These are phyloP conservation scores for Karalla daura DNA, from an alignment of 2,797 vertebrate species.

Conservation along the genomic window DNA sequence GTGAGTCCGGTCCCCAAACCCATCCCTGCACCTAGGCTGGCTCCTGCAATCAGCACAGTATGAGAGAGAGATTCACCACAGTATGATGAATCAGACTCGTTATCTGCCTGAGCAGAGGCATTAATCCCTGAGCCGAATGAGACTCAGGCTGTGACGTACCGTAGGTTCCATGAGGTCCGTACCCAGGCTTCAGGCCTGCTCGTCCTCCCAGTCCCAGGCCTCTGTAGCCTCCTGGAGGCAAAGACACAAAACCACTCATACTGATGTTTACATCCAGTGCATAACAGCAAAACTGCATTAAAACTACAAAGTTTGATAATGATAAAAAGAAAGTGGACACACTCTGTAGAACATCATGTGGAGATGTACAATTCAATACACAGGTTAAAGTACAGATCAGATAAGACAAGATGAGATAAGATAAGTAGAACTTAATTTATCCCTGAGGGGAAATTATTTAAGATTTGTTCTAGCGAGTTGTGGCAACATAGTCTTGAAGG, in stretches of 20 bases:
- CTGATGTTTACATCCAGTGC: neutral
- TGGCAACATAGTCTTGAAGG: too few species aligned
- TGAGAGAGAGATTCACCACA: neutral
- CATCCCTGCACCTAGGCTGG: conserved; percentile 69
- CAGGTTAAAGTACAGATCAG: too few species aligned
- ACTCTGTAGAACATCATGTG: too few species aligned
- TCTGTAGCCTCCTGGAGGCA: conserved; percentile 76
- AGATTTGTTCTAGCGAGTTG: too few species aligned
- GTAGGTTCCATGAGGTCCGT: conserved; percentile 66
- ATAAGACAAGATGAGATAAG: too few species aligned
- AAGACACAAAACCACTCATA: neutral
- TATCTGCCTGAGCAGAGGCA: neutral
- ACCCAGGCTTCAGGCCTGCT: conserved; percentile 70
- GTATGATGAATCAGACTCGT: neutral
- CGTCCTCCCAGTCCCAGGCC: conserved; percentile 65
- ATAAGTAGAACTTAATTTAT: too few species aligned
- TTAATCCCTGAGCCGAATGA: neutral
- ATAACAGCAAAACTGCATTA: neutral
- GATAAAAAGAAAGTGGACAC: too few species aligned
- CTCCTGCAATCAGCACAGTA: conserved; percentile 41
- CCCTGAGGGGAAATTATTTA: too few species aligned
- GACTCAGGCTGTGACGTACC: conserved; percentile 50
- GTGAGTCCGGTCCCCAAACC: conserved; percentile 53
- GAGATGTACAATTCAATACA: too few species aligned
- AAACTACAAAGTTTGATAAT: too few species aligned